These are phyloP conservation scores for Ylistrum balloti DNA, from an alignment of 1,140 invertebrate genomes.

Conservation along the genomic window DNA sequence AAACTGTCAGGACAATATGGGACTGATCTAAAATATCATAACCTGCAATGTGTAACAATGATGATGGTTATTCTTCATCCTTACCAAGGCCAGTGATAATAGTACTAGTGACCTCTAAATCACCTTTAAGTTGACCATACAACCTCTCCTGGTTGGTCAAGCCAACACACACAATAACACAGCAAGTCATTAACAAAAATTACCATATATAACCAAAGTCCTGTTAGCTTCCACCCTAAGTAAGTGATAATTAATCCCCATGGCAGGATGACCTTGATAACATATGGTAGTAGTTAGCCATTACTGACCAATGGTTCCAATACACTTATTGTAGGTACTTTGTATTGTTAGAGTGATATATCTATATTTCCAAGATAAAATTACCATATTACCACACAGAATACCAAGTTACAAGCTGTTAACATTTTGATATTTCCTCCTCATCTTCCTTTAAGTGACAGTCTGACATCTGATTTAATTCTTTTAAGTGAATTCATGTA, in stretches of 20 bases:
- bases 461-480: too few species aligned
- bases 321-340: background rate
- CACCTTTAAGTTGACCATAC: background rate
- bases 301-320: background rate
- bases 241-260: background rate
- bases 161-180: constrained; percentile 16
- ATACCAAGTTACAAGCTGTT: too few species aligned
- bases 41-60: background rate
- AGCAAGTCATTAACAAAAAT: constrained; percentile 3
- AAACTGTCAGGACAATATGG: constrained; percentile 13
- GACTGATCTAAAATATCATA: constrained; percentile 10
- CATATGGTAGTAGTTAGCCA: background rate
- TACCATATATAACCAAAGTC: background rate
- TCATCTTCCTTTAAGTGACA: too few species aligned
- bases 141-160: background rate
- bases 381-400: too few species aligned
- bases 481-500: too few species aligned
- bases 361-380: too few species aligned
- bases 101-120: background rate
- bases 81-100: too few species aligned
- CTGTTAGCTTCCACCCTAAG: background rate
- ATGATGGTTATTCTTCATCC: background rate
- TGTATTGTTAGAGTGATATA: too few species aligned
- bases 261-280: background rate
- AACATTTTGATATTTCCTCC: too few species aligned